phyloP scores from a whole-genome alignment of 2,888 invertebrate species.

The Calameuta idolon region DNA sequence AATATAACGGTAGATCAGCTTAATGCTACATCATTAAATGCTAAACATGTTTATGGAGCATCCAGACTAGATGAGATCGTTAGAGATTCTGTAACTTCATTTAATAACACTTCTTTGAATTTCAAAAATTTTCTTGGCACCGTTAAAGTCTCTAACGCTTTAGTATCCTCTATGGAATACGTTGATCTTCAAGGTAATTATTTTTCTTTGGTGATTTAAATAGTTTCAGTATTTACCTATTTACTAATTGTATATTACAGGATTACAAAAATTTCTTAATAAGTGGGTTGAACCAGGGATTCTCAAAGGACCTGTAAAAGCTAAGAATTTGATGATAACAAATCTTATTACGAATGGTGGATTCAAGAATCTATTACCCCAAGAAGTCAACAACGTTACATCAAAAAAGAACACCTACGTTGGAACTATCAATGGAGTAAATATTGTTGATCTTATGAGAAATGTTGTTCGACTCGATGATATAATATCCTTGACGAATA shows the following conservation, averaged over 20 bases:
- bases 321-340: slow-evolving; percentile 29
- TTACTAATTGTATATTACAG: slow-evolving; percentile 8
- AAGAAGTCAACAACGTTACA: slow-evolving; percentile 45
- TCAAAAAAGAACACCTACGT: slow-evolving; percentile 57
- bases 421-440: slow-evolving; percentile 63
- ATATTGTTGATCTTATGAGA: slow-evolving; percentile 57
- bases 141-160: slow-evolving; percentile 11
- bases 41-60: slow-evolving; percentile 36
- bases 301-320: slow-evolving; percentile 35
- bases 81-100: slow-evolving; percentile 29
- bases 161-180: slow-evolving; percentile 21
- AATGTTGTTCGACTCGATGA: slow-evolving; percentile 65
- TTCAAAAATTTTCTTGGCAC: slow-evolving; percentile 15
- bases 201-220: not conserved
- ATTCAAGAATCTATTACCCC: slow-evolving; percentile 35
- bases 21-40: slow-evolving; percentile 36
- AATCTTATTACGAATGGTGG: slow-evolving; percentile 27
- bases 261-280: slow-evolving; percentile 27
- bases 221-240: not conserved
- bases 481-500: slow-evolving; percentile 56
- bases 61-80: slow-evolving; percentile 32
- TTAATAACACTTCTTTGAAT: slow-evolving; percentile 1
- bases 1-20: slow-evolving; percentile 40
- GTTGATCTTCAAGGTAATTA: slow-evolving; percentile 31
- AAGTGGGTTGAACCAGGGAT: slow-evolving; percentile 39